Percentiles rank a stretch among this genome's conserved stretches.
Conservation (phyloP, 2,888 invertebrate genomes). For the Mellilla xanthometata region DNA sequence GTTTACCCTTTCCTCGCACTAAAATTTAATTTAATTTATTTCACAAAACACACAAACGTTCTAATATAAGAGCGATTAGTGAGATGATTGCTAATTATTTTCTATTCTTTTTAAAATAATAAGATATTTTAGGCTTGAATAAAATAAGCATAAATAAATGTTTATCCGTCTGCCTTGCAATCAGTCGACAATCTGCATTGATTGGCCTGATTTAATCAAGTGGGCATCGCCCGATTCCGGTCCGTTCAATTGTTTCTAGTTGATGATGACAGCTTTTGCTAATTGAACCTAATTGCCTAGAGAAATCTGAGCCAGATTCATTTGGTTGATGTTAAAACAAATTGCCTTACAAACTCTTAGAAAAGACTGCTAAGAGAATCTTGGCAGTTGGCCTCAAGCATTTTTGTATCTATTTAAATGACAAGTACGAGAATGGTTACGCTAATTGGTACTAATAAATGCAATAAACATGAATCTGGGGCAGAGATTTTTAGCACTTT, state of each 20-base stretch:
- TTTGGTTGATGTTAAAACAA: slow-evolving; percentile 1
- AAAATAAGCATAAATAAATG: not conserved
- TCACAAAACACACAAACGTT: too few species aligned
- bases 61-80: too few species aligned
- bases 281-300: slow-evolving; percentile 23
- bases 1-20: too few species aligned
- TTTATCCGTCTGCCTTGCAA: slow-evolving; percentile 19
- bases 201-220: slow-evolving; percentile 74
- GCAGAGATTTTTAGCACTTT: not conserved
- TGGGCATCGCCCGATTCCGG: slow-evolving; percentile 49
- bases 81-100: too few species aligned
- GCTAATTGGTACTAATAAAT: slow-evolving; percentile 24
- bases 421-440: slow-evolving; percentile 20
- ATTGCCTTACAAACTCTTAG: not conserved
- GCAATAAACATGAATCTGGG: slow-evolving; percentile 4
- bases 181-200: slow-evolving; percentile 34
- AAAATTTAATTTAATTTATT: too few species aligned
- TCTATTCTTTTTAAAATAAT: too few species aligned
- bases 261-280: slow-evolving; percentile 25
- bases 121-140: too few species aligned
- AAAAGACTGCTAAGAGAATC: not conserved
- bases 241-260: slow-evolving; percentile 47
- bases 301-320: slow-evolving; percentile 9
- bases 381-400: not conserved
- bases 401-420: slow-evolving; percentile 40